A percentile compares a stretch with the other conserved stretches of the same genome.
Conservation (phyloP, 2,888 invertebrate species). For the Adineta ricciae region DNA sequence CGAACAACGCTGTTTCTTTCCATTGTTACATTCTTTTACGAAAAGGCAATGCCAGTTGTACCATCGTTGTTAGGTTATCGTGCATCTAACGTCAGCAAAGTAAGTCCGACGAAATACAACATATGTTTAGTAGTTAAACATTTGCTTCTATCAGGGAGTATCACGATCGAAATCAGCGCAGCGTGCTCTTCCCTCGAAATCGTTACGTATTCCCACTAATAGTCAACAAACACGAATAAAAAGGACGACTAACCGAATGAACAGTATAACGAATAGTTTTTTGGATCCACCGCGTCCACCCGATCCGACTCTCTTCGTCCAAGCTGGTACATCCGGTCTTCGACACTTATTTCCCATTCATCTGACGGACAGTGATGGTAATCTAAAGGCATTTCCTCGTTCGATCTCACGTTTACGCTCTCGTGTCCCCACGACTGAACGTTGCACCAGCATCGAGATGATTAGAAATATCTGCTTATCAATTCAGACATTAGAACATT, state of each 20-base stretch:
- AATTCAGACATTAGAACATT: conserved; percentile 13
- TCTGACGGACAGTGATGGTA: not conserved
- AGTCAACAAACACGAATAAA: not conserved
- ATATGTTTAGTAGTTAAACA: no score
- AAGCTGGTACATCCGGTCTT: not conserved
- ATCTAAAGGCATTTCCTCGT: not conserved
- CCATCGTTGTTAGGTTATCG: not conserved
- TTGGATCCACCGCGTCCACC: not conserved
- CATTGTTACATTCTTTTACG: no score
- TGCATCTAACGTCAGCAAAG: not conserved
- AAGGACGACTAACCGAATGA: not conserved
- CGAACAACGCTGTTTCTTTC: no score
- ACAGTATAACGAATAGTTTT: no score
- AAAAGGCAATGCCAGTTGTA: not conserved
- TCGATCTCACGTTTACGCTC: not conserved
- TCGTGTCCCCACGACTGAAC: not conserved
- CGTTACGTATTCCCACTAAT: not conserved
- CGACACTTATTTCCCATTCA: conserved; percentile 10
- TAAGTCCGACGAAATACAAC: not conserved
- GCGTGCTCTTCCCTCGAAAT: not conserved
- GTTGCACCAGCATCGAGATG: not conserved
- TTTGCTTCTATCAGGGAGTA: not conserved
- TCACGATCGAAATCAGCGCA: not conserved
- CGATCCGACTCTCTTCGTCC: not conserved
- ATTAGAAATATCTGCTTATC: not conserved